Conservation (phyloP, 2,888 invertebrate species). For the Rotaria magnacalcarata region DNA sequence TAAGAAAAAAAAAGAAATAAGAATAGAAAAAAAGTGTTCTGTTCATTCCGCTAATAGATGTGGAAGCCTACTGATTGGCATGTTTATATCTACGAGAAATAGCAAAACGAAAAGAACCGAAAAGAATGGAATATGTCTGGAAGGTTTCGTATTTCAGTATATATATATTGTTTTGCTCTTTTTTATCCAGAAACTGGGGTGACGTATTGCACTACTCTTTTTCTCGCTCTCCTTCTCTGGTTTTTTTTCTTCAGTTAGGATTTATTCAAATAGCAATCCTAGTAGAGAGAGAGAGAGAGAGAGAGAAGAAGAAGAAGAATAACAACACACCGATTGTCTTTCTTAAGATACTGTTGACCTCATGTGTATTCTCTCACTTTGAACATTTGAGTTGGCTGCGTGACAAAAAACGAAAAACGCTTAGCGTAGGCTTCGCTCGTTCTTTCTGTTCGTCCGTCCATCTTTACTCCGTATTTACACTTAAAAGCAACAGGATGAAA, state of each 20-base stretch:
- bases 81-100: not conserved
- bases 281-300: not conserved
- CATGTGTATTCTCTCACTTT: not conserved
- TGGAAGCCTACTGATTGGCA: not conserved
- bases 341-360: not conserved
- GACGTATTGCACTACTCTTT: not conserved
- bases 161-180: not conserved
- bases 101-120: not conserved
- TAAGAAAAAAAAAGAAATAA: not conserved
- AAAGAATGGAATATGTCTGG: not conserved
- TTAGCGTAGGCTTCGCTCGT: not conserved
- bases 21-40: not conserved
- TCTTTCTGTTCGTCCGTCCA: not conserved
- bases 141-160: not conserved
- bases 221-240: not conserved
- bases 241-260: not conserved
- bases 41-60: not conserved
- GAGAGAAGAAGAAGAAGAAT: not conserved
- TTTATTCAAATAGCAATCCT: not conserved
- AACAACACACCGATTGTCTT: not conserved
- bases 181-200: not conserved
- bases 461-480: not conserved
- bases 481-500: conserved; percentile 16
- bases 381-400: not conserved
- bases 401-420: conserved; percentile 6